phyloP scores from a whole-genome alignment of 2,113 vertebrate genomes.

The Plecturocebus donacophilus region DNA sequence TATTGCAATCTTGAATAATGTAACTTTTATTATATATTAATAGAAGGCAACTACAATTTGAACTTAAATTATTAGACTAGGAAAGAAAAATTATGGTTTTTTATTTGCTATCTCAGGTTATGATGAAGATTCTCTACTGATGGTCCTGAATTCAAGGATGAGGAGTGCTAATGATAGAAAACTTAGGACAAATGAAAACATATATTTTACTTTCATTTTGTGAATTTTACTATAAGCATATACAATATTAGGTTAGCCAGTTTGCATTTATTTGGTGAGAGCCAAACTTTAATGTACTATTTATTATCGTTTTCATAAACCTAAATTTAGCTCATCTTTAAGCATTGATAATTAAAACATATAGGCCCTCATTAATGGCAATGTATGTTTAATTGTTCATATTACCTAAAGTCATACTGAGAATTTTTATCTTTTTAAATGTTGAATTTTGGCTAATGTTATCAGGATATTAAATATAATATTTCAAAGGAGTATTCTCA shows the following conservation, averaged over 20 bases:
- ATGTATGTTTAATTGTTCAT: background rate
- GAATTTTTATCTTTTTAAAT: conserved; percentile 37
- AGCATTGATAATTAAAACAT: conserved; percentile 7
- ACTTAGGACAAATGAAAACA: background rate
- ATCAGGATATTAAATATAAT: conserved; percentile 3
- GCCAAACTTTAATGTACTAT: background rate
- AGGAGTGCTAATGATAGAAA: conserved; percentile 2
- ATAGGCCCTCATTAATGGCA: background rate
- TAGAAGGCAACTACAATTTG: conserved; percentile 67
- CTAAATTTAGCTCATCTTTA: conserved; percentile 30
- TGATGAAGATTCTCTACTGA: background rate
- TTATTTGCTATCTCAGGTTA: conserved; percentile 32
- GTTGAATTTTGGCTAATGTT: background rate
- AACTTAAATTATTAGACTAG: conserved; percentile 36
- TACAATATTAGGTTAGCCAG: background rate
- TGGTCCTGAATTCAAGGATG: conserved; percentile 20
- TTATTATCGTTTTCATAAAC: conserved; percentile 34
- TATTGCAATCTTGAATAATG: conserved; percentile 25
- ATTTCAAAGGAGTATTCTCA: background rate
- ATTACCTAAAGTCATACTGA: conserved; percentile 23
- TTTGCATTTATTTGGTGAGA: conserved; percentile 47
- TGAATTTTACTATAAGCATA: background rate
- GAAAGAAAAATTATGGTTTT: background rate
- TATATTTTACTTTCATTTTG: background rate
- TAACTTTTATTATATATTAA: conserved; percentile 35